Evolutionary conservation across 2,797 vertebrate species (phyloP), one percentile per base, ranked within the genome.

Genomic region (Mormyrops attenuatus): DNA sequence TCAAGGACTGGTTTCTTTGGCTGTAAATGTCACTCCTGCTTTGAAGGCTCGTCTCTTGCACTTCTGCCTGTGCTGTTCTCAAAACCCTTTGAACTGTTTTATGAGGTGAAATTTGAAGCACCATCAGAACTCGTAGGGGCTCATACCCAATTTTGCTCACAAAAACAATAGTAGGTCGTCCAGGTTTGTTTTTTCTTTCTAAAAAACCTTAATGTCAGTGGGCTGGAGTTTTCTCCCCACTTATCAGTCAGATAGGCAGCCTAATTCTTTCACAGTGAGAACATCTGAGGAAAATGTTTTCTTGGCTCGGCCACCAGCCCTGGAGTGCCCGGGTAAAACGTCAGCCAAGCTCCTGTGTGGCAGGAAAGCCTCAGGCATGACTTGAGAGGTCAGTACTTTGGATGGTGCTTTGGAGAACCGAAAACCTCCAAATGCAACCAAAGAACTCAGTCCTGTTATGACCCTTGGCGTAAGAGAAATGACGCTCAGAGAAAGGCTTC

Each of bases 251-350:
- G 52, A 60, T 30, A 55, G n/a, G 73, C 77, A 60, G 52, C 5
- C 38, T 57, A 60, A 86, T 88, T 90, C 88, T 89, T 89, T 47
- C 50, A 22, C 41, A 26, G 22, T 90, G 88, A 88, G 44, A 90
- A 49, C 57, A 52, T 57, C 50, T 88, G 66, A 55, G 38, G 44
- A 47, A 49, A 84, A 53, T 84, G 52, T 84, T 87, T 87, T 57
- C 84, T 60, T 89, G 49, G 82, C 49, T 85, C 22, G 5, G 82
- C 49, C 47, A 47, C n/a, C 44, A 2, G 41, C 82, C 0, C n/a
- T 30, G 47, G 20, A 26, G 44, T 85, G 80, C 9, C n/a, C 7
- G 5, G 38, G 73, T 80, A 2, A 8, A 41, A 20, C 38, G 3
- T 41, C 77, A 47, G 30, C 34, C 38, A n/a, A 44, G 38, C 17